Evolutionary conservation across 2,113 vertebrate genomes (phyloP), one percentile per base, ranked within the genome.

Genomic region (Brachyhypopomus gauderio): DNA sequence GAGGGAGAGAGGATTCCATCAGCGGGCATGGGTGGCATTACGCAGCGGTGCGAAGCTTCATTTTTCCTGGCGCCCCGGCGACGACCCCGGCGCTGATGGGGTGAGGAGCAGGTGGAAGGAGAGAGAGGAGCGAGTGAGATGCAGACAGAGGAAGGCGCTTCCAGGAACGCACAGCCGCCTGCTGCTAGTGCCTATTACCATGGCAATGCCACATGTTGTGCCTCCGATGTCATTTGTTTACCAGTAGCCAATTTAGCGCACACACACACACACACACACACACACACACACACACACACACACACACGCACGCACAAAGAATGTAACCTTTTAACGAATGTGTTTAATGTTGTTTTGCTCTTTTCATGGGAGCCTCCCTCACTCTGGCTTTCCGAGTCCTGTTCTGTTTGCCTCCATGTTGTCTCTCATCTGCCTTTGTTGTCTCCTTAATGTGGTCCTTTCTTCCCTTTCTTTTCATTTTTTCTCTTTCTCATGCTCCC

Each of bases 51-150:
- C 52, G 41, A 62, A 60, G 75, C 78, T 82, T 66, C 79, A 87
- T 87, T 84, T 87, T 87, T 87, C 82, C 81, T 87, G 56, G n/a
- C 72, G 86, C 85, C 86, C 86, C 84, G 84, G 45, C 7, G 12
- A 76, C 81, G 76, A 87, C 86, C 77, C 84, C 76, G 34, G 30
- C 16, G 48, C 72, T 87, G 86, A 85, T 84, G 79, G 82, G 86
- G 82, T 87, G 81, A 85, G 80, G 87, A 85, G 76, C 88, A 89
- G 86, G 85, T 25, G 75, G 88, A 90, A 84, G 78, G 77, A 85
- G 79, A 89, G 88, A 85, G 80, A 83, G 80, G 67, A 69, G 81
- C 20, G 64, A 55, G 52, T n/a, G 45, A 76, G 66, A 41, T 36
- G 64, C 30, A 60, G 55, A 62, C 25, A 78, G 75, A 79, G 79